phyloP scores from a whole-genome alignment of 1,140 invertebrate genomes.

The Musca vetustissima region DNA sequence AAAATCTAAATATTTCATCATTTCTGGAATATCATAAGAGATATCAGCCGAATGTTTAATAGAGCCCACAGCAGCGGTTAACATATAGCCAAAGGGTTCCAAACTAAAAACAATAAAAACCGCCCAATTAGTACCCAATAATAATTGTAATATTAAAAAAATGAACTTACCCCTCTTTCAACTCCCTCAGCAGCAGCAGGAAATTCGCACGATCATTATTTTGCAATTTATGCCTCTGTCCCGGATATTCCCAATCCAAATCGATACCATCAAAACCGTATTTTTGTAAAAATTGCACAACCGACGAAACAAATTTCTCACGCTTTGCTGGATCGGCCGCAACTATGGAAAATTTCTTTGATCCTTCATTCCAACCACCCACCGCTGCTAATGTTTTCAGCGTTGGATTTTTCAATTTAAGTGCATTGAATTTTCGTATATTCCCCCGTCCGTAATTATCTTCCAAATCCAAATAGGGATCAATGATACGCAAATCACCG shows the following conservation, averaged over 20 bases:
- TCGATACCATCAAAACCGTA: constrained; percentile 79
- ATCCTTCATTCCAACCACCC: constrained; percentile 79
- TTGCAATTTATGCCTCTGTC: constrained; percentile 61
- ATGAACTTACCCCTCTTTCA: constrained; percentile 57
- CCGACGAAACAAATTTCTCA: constrained; percentile 62
- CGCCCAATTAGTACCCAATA: not conserved
- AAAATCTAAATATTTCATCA: constrained; percentile 61
- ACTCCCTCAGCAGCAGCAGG: constrained; percentile 60
- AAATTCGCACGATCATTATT: constrained; percentile 58
- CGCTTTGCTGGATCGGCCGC: constrained; percentile 59
- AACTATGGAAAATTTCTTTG: constrained; percentile 66
- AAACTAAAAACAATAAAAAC: constrained; percentile 43
- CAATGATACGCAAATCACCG: constrained; percentile 61
- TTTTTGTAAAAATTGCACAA: constrained; percentile 62
- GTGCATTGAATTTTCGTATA: constrained; percentile 60
- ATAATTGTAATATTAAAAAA: not conserved
- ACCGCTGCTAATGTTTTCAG: constrained; percentile 72
- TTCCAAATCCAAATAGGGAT: constrained; percentile 66
- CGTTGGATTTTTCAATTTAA: constrained; percentile 66
- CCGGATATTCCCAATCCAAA: constrained; percentile 81
- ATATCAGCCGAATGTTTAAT: constrained; percentile 57
- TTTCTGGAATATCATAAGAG: constrained; percentile 63
- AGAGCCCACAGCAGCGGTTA: constrained; percentile 67
- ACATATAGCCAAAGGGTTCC: constrained; percentile 52
- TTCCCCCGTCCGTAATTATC: constrained; percentile 55